Evolutionary conservation across 2,888 invertebrate species (phyloP).

Genomic region (Agrochola lychnidis): DNA sequence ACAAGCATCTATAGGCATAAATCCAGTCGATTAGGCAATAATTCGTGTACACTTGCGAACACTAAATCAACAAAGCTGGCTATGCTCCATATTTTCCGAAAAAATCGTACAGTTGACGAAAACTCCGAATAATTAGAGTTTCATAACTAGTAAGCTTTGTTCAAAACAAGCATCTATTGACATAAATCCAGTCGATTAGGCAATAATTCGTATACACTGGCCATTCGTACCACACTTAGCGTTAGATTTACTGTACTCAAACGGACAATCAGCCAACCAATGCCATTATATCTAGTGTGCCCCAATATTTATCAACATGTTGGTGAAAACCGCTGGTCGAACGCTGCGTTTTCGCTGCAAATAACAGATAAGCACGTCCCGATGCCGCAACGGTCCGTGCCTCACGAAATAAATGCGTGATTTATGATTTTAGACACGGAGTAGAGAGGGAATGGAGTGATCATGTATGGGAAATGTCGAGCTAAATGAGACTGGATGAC

Average conservation of each 20-base stretch:
- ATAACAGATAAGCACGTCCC: constrained; percentile 88
- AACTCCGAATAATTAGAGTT: constrained; percentile 24
- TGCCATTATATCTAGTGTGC: constrained; percentile 67
- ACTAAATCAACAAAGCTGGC: too few species aligned
- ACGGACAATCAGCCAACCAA: constrained; percentile 67
- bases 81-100: neutral
- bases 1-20: constrained; percentile 58
- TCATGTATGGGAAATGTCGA: neutral
- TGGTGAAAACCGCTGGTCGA: constrained; percentile 78
- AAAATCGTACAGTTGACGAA: constrained; percentile 7
- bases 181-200: constrained; percentile 69
- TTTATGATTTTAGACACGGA: constrained; percentile 82
- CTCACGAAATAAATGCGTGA: constrained; percentile 87
- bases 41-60: constrained; percentile 64
- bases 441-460: constrained; percentile 18
- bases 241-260: constrained; percentile 70
- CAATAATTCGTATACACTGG: constrained; percentile 70
- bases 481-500: too few species aligned
- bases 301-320: constrained; percentile 87
- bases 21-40: constrained; percentile 71
- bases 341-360: constrained; percentile 83
- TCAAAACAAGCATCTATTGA: constrained; percentile 46
- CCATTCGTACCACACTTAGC: constrained; percentile 61
- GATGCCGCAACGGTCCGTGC: constrained; percentile 83
- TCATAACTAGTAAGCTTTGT: constrained; percentile 47